Evolutionary conservation across 2,113 vertebrate species (phyloP), one percentile per base, ranked within the genome.

Genomic region (Sinocyclocheilus rhinocerous): DNA sequence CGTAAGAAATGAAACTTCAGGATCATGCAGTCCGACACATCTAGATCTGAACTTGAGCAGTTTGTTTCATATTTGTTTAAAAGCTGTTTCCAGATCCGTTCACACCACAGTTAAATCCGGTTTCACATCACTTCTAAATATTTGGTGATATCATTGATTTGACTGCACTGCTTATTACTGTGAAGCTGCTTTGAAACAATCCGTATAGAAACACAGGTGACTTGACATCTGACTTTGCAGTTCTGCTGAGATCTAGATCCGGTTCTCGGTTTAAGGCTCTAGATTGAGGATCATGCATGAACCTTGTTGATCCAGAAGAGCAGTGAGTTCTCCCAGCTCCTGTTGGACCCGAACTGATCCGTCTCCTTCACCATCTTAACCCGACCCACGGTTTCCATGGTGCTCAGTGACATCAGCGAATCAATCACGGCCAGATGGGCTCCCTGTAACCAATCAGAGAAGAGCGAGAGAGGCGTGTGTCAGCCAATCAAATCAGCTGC

Each of bases 291-390:
- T 59, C 7, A 59, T 2, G 57, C 1, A 22, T 4, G 20, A 76
- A 98, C 97, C 96, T 93, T 94, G 92, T 97, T 97, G 90, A 97
- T 96, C 97, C 97, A 98, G 91, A 95, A 95, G 39, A 97, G 94
- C 36, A 98, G 92, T 2, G 95, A 94, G 26, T 96, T 96, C 90
- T 98, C 97, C 96, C 96, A 94, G 4, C 93, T 94, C 18, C 89
- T 79, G 6, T 91, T 92, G 6, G 87, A 88, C 0, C 93, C 95
- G 69, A 93, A 92, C 87, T 95, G 94, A 89, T 93, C 93, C 1
- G 89, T 92, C 84, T 93, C 94, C 26, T 75, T 88, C 0, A 95
- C 92, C 88, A 95, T 95, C 9, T 95, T 95, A 50, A 96, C 93
- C 39, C 90, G 85, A 57, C 91, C 91, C 29, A 96, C 93, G 2